Evolutionary conservation across 2,888 invertebrate genomes (phyloP), one percentile per base, ranked within the genome.

Genomic region (Pristionchus arcanus): DNA sequence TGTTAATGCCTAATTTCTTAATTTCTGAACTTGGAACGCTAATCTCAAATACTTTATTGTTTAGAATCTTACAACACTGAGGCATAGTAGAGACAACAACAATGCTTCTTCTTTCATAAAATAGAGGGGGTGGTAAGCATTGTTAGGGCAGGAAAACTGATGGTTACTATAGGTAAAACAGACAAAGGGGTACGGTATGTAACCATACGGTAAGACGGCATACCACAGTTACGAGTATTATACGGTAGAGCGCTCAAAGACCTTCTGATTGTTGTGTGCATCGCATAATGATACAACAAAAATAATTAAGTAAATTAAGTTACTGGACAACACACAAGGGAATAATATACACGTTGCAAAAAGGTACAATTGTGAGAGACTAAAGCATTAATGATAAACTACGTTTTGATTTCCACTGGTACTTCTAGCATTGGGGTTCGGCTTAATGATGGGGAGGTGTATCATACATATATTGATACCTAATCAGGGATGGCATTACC

Each of bases 21-120:
- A 59, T 59, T 59, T 19, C 21, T 15, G 4, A 25, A 59, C 2
- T 25, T n/a, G 25, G n/a, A 25, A 11, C 9, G 25, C n/a, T n/a
- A 63, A 63, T 63, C 63, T 63, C 63, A n/a, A 63, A 63, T 25
- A 63, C 63, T 63, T 63, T 63, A 63, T n/a, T 59, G 59, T 21
- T 63, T n/a, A 63, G 63, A 63, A 63, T 63, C 63, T 63, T 63
- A 63, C 21, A 21, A 63, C n/a, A 63, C n/a, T 63, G 63, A 21
- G 63, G 63, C 63, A 63, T 63, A 63, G 63, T 63, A 63, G 63
- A 63, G 63, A 63, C 63, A 63, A 63, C 28, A 28, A 68, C 31
- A 68, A 68, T 68, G 68, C 68, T 68, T 68, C 68, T 31, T 28
- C 31, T 28, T n/a, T 68, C 68, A 68, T 68, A 68, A 68, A 68